Evolutionary conservation across 2,888 invertebrate species (phyloP), one percentile per base, ranked within the genome.

Genomic region (Troides aeacus): DNA sequence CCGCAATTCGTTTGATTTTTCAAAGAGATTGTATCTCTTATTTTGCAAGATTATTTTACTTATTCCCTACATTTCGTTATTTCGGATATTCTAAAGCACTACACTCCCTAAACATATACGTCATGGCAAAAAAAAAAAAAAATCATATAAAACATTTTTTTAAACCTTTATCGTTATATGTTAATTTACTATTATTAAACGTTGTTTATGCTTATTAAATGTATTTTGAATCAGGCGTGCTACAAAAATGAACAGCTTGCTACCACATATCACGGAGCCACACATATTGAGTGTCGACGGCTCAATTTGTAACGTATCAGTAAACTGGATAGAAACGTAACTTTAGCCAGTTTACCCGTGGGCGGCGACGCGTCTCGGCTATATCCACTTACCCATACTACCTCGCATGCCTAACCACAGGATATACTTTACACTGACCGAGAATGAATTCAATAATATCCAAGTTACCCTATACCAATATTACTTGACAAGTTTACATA

Each of bases 1-100:
- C 79, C 78, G 85, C 86, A 86, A 89, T 90, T 90, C 88, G 86
- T 86, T 85, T 86, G 91, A 91, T 92, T 87, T 84, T 82, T 84
- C 84, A 82, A 81, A 79, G 80, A 90, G 92, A 92, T 91, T 90
- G 89, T 86, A 87, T 84, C 88, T 82, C 86, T 88, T 86, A 86
- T 89, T 91, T 86, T 85, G 83, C 80, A 78, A 80, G 79, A 62
- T 79, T 83, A 79, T 79, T 83, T 85, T 78, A 76, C 17, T 46
- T 15, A 36, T 36, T 60, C 30, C 46, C 68, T 68, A 73, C 71
- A 74, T 74, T 74, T 74, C 71, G 12, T 59, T 57, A 60, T 64
- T 58, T 18, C 24, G 56, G 53, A 39, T 21, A 58, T 36, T 53
- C 36, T 60, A 21, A 24, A 30, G 42, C 23, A 58, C 10, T 17